Base-by-base conservation (phyloP, 2,113 vertebrate species). In the Leucopternis melanops region DNA sequence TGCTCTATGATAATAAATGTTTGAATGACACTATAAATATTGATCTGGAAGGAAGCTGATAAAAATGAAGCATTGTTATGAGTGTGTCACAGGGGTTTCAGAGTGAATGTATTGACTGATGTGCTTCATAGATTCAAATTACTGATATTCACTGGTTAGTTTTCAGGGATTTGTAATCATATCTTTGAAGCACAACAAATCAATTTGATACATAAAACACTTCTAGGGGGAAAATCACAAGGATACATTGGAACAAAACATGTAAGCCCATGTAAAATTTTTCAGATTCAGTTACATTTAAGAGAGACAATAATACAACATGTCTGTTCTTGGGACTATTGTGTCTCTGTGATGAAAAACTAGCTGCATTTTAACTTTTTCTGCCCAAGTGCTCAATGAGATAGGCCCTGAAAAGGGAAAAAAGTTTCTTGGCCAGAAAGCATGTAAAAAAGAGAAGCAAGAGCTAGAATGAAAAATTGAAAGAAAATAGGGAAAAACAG, bases 1-100 rank as follows among this genome's bases (percentile, higher is more conserved):
- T 77, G 14, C 63, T 95, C 45, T 70, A 55, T 8, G 21, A 94
- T 91, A 93, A 96, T 82, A 90, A 95, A 98, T 97, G 81, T 81
- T 67, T 97, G 85, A 96, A 95, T 96, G 95, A 96, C 97, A 85
- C 87, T 87, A 94, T 96, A 98, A 97, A 97, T 98, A 98, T 97
- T 97, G 96, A 98, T 98, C 95, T 94, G 83, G 57, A 82, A 78
- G 73, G 92, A 94, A 94, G 87, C 90, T 96, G 91, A 95, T 96
- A 96, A 98, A 98, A 97, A 97, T 96, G 88, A 96, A 96, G 81
- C 86, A 95, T 96, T 94, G 84, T 94, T 95, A 94, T 73, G 75
- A 84, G 86, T 75, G 45, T 86, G 93, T 97, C 66, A 52, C 27
- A 65, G 90, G 77, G 92, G 61, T 97, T 97, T 98, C 45, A 81